Base-by-base conservation (phyloP, 2,113 vertebrate species). In the Irena cyanogastra region DNA sequence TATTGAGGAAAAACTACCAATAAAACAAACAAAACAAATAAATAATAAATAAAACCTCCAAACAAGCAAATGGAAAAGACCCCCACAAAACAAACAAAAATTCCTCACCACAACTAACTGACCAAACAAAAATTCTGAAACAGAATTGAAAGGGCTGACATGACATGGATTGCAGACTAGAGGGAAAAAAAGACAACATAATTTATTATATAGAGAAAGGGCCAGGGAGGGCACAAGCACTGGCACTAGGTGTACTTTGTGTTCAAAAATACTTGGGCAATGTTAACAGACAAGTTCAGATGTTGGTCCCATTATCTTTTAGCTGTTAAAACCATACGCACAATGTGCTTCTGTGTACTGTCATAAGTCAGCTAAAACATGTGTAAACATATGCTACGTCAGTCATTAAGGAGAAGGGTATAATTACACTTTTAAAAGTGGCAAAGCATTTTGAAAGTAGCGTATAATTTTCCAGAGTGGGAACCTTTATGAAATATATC, bases 371-470 rank as follows among this genome's bases (percentile, higher is more conserved):
- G 95, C 91, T 97, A 97, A 98, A 98, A 98, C 91, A 97, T 47
- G 28, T 91, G 96, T 98, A 98, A 98, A 98, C 95, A 98, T 91
- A 97, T 84, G 95, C 94, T 96, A 94, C 3, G 37, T 97, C 97
- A 97, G 96, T 97, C 96, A 97, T 97, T 97, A 97, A 97, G 82
- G 75, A 91, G 96, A 97, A 98, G 92, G 95, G 92, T 97, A 95
- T 98, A 98, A 98, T 98, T 98, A 97, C 88, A 97, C 77, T 98
- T 98, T 97, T 97, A 96, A 97, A 98, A 97, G 95, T 96, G 92
- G 97, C 84, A 97, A 97, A 97, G 97, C 95, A 97, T 96, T 98
- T 97, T 97, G 84, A 97, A 97, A 97, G 85, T 96, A 97, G 79
- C 24, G 2, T 97, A 91, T 98, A 98, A 98, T 98, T 98, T 98